Evolutionary conservation across 2,888 invertebrate species (phyloP), one percentile per base, ranked within the genome.

Genomic region (Eupsilia transversa): DNA sequence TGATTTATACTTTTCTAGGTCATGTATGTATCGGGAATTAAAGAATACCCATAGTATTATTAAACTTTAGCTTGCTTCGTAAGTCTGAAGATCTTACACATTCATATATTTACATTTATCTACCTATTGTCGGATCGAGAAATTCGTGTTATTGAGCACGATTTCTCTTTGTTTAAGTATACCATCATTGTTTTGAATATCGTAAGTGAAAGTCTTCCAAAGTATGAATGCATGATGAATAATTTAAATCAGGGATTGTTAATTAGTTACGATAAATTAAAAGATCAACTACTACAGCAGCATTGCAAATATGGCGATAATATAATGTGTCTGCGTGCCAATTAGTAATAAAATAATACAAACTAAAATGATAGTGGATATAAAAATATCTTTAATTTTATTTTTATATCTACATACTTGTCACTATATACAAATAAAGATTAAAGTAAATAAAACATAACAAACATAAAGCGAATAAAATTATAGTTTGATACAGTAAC

Each of bases 361-460:
- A 86, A 86, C 79, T 65, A 84, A 88, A 88, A 88, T 77, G 43
- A 83, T 87, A 74, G 76, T 80, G 79, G 80, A 83, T 70, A 84
- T 83, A 80, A 87, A 87, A 83, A 82, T 80, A 82, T 81, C 80
- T 78, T 87, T 86, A 74, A 80, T 86, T 84, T 79, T 63, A 82
- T 83, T 88, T 68, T 82, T 79, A 72, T 79, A 86, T 87, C 80
- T 84, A 88, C 86, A 87, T 84, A 77, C 76, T 81, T 74, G 68
- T 81, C 79, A 84, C 74, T 87, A 86, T 86, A 84, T 88, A 88
- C 88, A 86, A 87, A 87, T 69, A 78, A 88, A 87, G 49, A 77
- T 74, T 69, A 80, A 86, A 84, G 56, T 86, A 75, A 85, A 85
- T 70, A 70, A 87, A 82, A 87, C 73, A 78, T 78, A 87, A 87